Conservation (phyloP, 2,113 vertebrate genomes). For the Muntiacus reevesi region DNA sequence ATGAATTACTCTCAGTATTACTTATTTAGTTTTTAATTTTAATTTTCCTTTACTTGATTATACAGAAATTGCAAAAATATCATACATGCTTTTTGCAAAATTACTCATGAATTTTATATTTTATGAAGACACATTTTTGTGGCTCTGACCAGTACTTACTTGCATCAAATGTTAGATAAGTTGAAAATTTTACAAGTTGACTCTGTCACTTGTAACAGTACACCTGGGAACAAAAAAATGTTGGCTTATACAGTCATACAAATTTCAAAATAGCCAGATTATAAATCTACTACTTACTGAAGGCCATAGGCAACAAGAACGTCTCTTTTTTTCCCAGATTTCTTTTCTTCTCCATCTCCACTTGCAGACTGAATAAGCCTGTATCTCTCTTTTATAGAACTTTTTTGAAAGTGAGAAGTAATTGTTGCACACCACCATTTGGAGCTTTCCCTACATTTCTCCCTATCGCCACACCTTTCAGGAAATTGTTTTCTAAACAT, state of each 20-base stretch:
- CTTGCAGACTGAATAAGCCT: not conserved
- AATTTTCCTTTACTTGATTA: not conserved
- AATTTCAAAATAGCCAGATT: not conserved
- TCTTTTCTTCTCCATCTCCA: not conserved
- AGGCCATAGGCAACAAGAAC: not conserved
- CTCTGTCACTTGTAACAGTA: not conserved
- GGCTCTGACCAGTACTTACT: not conserved
- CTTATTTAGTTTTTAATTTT: not conserved
- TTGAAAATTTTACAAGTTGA: not conserved
- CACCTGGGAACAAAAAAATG: not conserved
- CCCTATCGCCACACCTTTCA: not conserved
- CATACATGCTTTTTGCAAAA: not conserved
- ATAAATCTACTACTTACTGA: not conserved
- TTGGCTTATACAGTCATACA: not conserved
- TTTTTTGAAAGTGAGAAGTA: not conserved
- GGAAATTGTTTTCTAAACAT: not conserved
- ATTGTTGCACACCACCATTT: not conserved
- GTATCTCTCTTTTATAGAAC: not conserved
- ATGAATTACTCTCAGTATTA: slow-evolving; percentile 8
- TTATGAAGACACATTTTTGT: not conserved
- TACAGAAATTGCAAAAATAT: not conserved
- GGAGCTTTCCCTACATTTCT: not conserved
- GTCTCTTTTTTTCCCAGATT: not conserved
- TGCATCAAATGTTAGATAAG: not conserved
- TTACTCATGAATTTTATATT: not conserved